These are phyloP conservation scores for Galerucella calmariensis DNA, from an alignment of 2,888 invertebrate species.

Conservation along the genomic window DNA sequence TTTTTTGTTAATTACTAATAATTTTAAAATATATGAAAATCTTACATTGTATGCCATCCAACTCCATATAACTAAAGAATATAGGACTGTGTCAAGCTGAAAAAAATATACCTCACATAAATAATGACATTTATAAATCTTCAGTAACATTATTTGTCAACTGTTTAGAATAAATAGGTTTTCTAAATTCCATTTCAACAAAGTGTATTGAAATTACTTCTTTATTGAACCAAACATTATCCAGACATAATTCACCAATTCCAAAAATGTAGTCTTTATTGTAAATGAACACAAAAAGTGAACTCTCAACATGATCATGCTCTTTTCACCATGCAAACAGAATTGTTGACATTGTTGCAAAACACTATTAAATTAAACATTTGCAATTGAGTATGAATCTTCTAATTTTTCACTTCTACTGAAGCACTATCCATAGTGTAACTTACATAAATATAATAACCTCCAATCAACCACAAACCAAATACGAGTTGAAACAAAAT, in stretches of 20 bases:
- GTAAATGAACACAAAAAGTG: no score
- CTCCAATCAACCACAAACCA: constrained; percentile 86
- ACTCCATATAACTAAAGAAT: constrained; percentile 79
- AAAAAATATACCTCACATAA: constrained; percentile 53
- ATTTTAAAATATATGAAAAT: constrained; percentile 10
- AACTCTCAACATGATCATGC: no score
- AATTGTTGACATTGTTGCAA: no score
- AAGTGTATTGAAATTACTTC: no score
- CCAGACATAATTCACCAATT: no score
- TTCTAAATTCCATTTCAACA: no score
- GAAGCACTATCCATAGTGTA: neutral
- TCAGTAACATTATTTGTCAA: neutral
- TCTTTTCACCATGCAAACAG: no score
- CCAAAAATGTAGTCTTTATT: no score
- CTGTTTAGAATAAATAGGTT: neutral
- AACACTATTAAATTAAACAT: no score
- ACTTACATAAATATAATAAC: constrained; percentile 92
- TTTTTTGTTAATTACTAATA: neutral
- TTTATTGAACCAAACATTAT: no score
- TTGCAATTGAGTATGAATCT: no score
- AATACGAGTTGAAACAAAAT: constrained; percentile 82
- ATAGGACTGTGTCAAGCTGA: constrained; percentile 83
- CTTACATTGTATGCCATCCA: constrained; percentile 91
- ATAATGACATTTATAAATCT: constrained; percentile 3
- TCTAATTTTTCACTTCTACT: neutral